Conservation (phyloP, 2,797 vertebrate genomes). For the Gephyroberyx darwinii region DNA sequence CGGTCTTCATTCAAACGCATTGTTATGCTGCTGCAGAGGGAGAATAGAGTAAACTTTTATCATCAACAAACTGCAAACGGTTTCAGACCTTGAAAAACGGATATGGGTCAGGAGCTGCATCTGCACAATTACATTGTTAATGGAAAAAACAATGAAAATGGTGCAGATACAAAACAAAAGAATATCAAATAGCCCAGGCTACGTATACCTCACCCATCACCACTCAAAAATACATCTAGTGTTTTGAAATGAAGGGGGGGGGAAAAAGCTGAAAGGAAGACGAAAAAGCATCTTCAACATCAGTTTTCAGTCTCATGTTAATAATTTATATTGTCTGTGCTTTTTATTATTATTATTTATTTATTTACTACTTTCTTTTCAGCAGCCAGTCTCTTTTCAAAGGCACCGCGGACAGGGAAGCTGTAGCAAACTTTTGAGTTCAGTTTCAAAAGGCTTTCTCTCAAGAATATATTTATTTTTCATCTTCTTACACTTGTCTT, state of each 20-base stretch:
- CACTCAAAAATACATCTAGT: conserved; percentile 70
- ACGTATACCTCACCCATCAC: conserved; percentile 71
- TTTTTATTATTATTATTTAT: conserved; percentile 88
- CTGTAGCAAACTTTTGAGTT: conserved; percentile 82
- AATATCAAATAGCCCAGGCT: conserved; percentile 71
- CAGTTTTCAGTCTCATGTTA: conserved; percentile 86
- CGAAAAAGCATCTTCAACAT: conserved; percentile 83
- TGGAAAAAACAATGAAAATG: conserved; percentile 68
- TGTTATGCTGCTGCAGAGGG: conserved; percentile 14
- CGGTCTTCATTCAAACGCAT: conserved; percentile 24
- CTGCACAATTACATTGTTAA: conserved; percentile 79
- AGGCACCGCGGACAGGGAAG: conserved; percentile 81
- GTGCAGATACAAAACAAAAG: conserved; percentile 70
- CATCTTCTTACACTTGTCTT: conserved; percentile 78
- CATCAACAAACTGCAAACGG: conserved; percentile 59
- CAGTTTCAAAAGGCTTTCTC: conserved; percentile 84
- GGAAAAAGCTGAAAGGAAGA: conserved; percentile 73
- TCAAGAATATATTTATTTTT: conserved; percentile 67
- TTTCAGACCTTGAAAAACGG: conserved; percentile 61
- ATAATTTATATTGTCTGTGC: conserved; percentile 86
- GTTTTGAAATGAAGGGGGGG: conserved; percentile 68
- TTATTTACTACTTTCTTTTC: conserved; percentile 84
- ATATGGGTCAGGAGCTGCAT: conserved; percentile 74
- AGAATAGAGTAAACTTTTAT: conserved; percentile 72
- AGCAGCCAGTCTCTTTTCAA: conserved; percentile 81